Evolutionary conservation across 2,797 vertebrate genomes (phyloP), one percentile per base, ranked within the genome.

Genomic region (Gymnoscopelus braueri): DNA sequence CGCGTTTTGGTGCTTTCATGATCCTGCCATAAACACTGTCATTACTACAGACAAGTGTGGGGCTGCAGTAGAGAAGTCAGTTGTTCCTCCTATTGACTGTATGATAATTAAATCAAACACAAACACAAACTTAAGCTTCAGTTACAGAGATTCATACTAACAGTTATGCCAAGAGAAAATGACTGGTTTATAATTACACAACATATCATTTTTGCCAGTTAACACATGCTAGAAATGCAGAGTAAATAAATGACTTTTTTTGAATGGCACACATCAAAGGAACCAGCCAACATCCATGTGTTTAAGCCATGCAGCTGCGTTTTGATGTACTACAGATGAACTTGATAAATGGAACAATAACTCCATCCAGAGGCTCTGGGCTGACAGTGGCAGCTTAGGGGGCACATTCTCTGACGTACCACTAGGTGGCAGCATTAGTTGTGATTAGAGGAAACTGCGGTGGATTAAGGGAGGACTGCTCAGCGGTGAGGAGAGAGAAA

Each of bases 401-500:
- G 53, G 19, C 60, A 68, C 14, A 49, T 73, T 15, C 69, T 61
- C 61, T 23, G 49, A 32, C n/a, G 0, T 39, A 58, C 87, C 93
- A 83, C 66, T 88, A 93, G 93, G 80, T 89, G 93, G 90, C 88
- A 89, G 86, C 85, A 86, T 72, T 68, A 62, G 35, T 78, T 64
- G 56, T 60, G 23, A 4, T 15, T 15, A 35, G 9, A 32, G 49
- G 72, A 74, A 49, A 58, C 49, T 49, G 63, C 24, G 56, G 47
- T 13, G 35, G n/a, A 23, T 55, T 3, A 63, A 58, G 2, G 13
- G 19, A 58, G 10, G 12, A 53, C 24, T 44, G 8, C 39, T 44
- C 39, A 44, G 39, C 5, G 39, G 39, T 1, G 39, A 10, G 39
- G 39, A 44, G 39, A 44, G 35, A 4, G 24, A 19, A 19, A 5